Base-by-base conservation (phyloP, 2,888 invertebrate species). In the Brachypterus glaber region DNA sequence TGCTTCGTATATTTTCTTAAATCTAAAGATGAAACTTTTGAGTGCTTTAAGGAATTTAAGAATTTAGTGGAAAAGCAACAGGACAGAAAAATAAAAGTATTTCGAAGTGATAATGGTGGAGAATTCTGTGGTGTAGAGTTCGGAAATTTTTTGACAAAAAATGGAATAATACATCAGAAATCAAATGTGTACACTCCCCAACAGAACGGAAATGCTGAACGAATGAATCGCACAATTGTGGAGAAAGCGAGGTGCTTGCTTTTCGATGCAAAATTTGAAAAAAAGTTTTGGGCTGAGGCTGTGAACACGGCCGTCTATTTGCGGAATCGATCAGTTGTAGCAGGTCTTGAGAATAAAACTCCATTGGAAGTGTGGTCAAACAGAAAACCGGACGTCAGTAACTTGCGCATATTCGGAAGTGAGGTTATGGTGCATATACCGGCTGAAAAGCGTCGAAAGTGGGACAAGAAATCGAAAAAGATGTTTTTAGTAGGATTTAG, bases 291-390 rank as follows among this genome's bases (percentile, higher is more conserved):
- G 47, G 48, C 48, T 16, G 49, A 51, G 40, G 44, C 45, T n/a
- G 40, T 47, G 2, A 39, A 36, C 27, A 49, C 47, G 5, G 50
- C 49, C 3, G 47, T 50, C 2, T 48, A 52, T 30, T 12, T 45
- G 7, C 17, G 30, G 24, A 52, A 51, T 17, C 30, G 52, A 30
- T 39, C 36, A 5, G 5, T 26, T 5, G 34, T 15, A 17, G 21
- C 30, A 3, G 37, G 33, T 4, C 24, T 29, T 13, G 40, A 33
- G 14, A 30, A 41, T 29, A 45, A 49, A 41, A 58, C 54, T 2
- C 54, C 59, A 4, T 49, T 44, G 39, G 57, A 58, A 39, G 8
- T 45, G 7, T 57, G 58, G 54, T 37, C 44, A 14, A 17, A 30
- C 8, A 36, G 16, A 21, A 43, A 46, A 35, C 36, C 40, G 11